These are phyloP conservation scores for Alsophila aescularia DNA, from an alignment of 2,888 invertebrate species.

Conservation along the genomic window DNA sequence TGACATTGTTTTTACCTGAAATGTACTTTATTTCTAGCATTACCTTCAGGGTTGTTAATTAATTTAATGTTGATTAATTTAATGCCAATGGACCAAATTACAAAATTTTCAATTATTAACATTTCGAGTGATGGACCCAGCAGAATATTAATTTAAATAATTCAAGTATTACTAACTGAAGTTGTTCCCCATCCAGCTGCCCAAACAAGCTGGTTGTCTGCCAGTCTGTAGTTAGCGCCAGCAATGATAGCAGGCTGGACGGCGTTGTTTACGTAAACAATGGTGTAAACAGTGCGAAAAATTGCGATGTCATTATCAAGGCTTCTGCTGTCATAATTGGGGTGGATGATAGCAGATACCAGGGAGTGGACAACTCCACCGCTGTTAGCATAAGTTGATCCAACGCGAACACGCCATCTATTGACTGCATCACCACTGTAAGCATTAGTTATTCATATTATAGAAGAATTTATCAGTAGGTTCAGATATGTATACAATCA, in stretches of 20 bases:
- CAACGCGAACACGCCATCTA: conserved; percentile 56
- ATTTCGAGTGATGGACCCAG: too few relatives aligned
- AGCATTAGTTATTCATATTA: conserved; percentile 10
- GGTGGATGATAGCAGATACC: conserved; percentile 47
- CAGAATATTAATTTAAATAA: background rate
- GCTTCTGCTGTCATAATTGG: conserved; percentile 49
- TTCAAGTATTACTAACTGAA: conserved; percentile 45
- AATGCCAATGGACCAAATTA: too few relatives aligned
- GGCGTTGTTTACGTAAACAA: conserved; percentile 25
- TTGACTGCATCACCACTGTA: conserved; percentile 40
- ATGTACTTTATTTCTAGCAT: too few relatives aligned
- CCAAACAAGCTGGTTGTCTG: conserved; percentile 55
- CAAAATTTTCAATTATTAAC: too few relatives aligned
- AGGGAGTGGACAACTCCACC: conserved; percentile 51
- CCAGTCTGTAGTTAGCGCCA: conserved; percentile 50
- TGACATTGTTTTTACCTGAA: too few relatives aligned
- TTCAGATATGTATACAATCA: too few relatives aligned
- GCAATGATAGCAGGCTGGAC: conserved; percentile 34
- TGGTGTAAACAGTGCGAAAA: conserved; percentile 37
- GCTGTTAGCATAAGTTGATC: conserved; percentile 54
- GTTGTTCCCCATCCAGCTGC: conserved; percentile 64
- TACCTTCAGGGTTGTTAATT: too few relatives aligned
- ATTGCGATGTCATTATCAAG: conserved; percentile 53
- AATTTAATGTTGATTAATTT: too few relatives aligned
- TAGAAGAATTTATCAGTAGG: background rate